Evolutionary conservation across 2,113 vertebrate genomes (phyloP).

Genomic region (Zingel zingel): DNA sequence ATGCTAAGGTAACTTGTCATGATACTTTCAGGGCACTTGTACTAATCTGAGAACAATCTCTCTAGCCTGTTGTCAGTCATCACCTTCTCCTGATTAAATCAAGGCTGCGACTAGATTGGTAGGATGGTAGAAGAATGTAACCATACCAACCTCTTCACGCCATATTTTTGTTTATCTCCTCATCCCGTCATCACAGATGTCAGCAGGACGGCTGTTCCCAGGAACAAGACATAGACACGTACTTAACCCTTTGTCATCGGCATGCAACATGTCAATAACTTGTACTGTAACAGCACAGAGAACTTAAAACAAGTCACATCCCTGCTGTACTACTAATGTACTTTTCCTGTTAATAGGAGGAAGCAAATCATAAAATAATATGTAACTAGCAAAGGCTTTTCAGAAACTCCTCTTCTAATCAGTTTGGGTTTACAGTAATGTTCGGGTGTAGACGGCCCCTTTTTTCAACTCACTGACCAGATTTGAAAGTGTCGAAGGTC

Average conservation of each 20-base stretch:
- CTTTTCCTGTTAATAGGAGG: no score
- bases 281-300: not conserved
- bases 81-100: slow-evolving; percentile 22
- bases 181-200: slow-evolving; percentile 6
- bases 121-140: not conserved
- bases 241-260: not conserved
- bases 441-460: no score
- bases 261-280: not conserved
- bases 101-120: not conserved
- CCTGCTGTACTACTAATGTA: no score
- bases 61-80: not conserved
- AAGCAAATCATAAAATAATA: not conserved
- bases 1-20: not conserved
- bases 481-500: no score
- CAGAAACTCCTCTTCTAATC: not conserved
- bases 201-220: not conserved
- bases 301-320: not conserved
- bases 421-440: not conserved
- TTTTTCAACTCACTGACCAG: no score
- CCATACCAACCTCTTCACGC: not conserved
- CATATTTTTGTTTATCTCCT: not conserved
- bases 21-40: not conserved
- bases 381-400: no score
- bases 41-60: not conserved
- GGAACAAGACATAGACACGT: not conserved